Base-by-base conservation (phyloP, 2,797 vertebrate genomes). In the Poecilia picta region DNA sequence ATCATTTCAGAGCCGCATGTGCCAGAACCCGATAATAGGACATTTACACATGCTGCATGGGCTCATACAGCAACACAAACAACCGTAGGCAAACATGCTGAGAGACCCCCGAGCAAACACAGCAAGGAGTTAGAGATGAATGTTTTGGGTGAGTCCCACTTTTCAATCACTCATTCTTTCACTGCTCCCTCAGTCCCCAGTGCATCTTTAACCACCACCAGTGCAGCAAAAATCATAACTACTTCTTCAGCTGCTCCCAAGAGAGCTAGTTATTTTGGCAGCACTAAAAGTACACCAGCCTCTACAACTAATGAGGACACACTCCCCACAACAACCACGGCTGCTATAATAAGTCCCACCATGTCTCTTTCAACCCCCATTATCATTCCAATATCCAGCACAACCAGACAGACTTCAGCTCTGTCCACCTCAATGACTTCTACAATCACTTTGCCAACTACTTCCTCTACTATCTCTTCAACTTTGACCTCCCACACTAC, bases 371-470 rank as follows among this genome's bases (percentile, higher is more conserved):
- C 66, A 76, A 72, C 76, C 7, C 74, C 81, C 0, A 83, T 87
- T 46, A 92, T 89, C 79, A 89, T 85, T 83, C 85, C 92, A 49
- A 80, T 82, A 71, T 83, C 81, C 47, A 88, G 20, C 31, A 72
- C 72, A 41, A 75, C 64, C 20, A 86, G 28, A 76, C 79, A 82
- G 59, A 85, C 76, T 31, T 64, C 78, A 76, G 51, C 39, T 31
- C 51, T 73, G 76, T 49, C 73, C 39, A 71, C 73, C 23, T 79
- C 87, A 46, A 51, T 83, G 45, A 31, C 81, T 25, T 59, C 80
- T 31, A 74, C 66, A 45, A 78, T 62, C 43, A 80, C 81, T 33
- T 82, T 49, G 64, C 55, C 81, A 76, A 68, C 73, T 74, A 13
- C 28, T 66, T 81, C 83, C 0, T 25, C 80, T 62, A 55, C 33